These are phyloP conservation scores for Digitonthophagus gazella DNA, from an alignment of 2,888 invertebrate genomes.

Conservation along the genomic window DNA sequence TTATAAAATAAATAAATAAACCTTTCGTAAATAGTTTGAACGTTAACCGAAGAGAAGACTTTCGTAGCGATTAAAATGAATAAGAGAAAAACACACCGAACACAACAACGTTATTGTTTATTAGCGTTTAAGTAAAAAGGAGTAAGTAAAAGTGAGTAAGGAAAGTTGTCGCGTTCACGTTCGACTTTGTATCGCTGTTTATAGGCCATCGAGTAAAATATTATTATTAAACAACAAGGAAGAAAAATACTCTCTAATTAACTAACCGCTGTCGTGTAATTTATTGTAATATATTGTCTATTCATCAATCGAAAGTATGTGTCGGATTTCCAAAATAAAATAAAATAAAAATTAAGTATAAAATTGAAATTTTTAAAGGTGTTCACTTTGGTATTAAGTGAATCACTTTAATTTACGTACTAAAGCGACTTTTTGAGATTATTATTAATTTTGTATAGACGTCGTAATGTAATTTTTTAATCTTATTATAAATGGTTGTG, in stretches of 20 bases:
- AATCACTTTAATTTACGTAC: background rate
- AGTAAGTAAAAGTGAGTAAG: background rate
- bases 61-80: slow-evolving; percentile 33
- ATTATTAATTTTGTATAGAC: too few relatives aligned
- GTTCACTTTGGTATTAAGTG: too few relatives aligned
- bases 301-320: background rate
- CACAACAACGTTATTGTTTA: background rate
- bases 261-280: background rate
- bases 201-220: background rate
- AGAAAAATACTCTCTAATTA: background rate
- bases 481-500: background rate
- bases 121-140: background rate
- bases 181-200: background rate
- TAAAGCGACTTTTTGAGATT: too few relatives aligned
- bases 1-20: too few relatives aligned
- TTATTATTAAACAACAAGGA: background rate
- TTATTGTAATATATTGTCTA: background rate
- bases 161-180: background rate
- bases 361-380: too few relatives aligned
- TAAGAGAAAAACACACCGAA: slow-evolving; percentile 17
- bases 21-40: slow-evolving; percentile 12
- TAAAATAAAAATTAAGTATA: background rate
- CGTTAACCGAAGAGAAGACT: slow-evolving; percentile 33
- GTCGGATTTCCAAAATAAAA: too few relatives aligned
- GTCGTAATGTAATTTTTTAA: background rate